phyloP scores from a whole-genome alignment of 2,888 invertebrate species.

The Epirrita christyi region DNA sequence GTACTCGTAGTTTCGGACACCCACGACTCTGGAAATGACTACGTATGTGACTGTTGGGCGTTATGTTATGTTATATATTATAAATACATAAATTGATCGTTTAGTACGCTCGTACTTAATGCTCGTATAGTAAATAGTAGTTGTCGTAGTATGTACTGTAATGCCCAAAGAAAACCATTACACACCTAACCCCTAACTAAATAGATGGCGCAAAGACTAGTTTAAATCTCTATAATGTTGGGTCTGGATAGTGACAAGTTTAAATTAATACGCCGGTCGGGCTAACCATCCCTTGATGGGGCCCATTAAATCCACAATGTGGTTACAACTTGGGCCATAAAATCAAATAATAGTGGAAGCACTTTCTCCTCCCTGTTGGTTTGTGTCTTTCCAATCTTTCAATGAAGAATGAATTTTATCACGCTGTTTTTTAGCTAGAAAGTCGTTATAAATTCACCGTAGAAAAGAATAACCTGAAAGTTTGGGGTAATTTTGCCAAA shows the following conservation, averaged over 20 bases:
- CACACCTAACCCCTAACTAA: constrained; percentile 20
- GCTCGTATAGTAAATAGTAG: too few relatives aligned
- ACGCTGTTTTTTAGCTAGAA: neutral
- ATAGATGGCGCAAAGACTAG: constrained; percentile 31
- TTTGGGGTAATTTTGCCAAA: too few relatives aligned
- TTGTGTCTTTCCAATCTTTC: neutral
- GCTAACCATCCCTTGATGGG: constrained; percentile 37
- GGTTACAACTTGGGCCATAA: constrained; percentile 44
- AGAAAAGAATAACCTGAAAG: neutral
- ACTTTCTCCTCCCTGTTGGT: constrained; percentile 21
- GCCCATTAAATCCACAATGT: constrained; percentile 40
- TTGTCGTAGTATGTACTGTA: too few relatives aligned
- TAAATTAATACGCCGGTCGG: constrained; percentile 36
- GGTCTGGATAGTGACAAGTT: constrained; percentile 31
- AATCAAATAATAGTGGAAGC: constrained; percentile 44
- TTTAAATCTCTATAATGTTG: constrained; percentile 32
- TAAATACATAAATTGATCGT: too few relatives aligned
- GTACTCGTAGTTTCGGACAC: too few relatives aligned
- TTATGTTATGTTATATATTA: too few relatives aligned
- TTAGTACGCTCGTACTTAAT: too few relatives aligned
- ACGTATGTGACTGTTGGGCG: too few relatives aligned
- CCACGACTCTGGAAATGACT: too few relatives aligned
- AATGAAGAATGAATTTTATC: too few relatives aligned
- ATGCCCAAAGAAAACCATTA: neutral
- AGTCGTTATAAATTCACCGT: neutral